Percentiles rank a stretch among this genome's conserved stretches.
These are phyloP conservation scores for Dromius quadrimaculatus DNA, from an alignment of 2,888 invertebrate species.

Conservation along the genomic window DNA sequence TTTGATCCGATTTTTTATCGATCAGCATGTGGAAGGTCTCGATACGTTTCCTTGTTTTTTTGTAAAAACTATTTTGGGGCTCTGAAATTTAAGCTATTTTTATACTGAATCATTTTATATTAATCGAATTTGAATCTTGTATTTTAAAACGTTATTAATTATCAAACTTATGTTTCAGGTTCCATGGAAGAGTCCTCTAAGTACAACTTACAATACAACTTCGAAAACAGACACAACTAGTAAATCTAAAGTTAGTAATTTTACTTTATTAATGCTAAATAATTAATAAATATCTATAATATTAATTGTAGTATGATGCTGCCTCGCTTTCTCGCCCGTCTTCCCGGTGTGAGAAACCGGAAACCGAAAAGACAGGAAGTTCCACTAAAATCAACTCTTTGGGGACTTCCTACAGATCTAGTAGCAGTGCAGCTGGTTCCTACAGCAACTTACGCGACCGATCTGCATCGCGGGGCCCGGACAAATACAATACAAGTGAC, in stretches of 20 bases:
- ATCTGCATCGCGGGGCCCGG: slow-evolving; percentile 55
- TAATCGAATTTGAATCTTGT: background rate
- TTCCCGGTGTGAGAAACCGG: slow-evolving; percentile 58
- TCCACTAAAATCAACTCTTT: slow-evolving; percentile 58
- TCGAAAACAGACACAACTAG: slow-evolving; percentile 28
- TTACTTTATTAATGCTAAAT: background rate
- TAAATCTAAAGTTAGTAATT: slow-evolving; percentile 41
- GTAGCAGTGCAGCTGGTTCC: slow-evolving; percentile 59
- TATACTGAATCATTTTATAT: background rate
- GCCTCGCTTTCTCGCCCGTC: slow-evolving; percentile 59
- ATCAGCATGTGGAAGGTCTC: background rate
- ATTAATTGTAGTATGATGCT: slow-evolving; percentile 61
- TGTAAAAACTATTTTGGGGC: slow-evolving; percentile 6
- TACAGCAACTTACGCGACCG: slow-evolving; percentile 61
- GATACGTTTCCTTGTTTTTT: slow-evolving; percentile 32
- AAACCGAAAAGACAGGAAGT: slow-evolving; percentile 58
- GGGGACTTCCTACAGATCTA: slow-evolving; percentile 54
- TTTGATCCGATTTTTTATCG: background rate
- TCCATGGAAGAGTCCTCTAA: slow-evolving; percentile 56
- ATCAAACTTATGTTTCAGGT: slow-evolving; percentile 55
- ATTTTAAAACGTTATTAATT: slow-evolving; percentile 1
- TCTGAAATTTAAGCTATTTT: background rate
- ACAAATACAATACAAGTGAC: slow-evolving; percentile 48
- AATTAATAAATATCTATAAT: background rate
- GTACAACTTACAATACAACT: slow-evolving; percentile 53